Conservation (phyloP, 2,797 vertebrate genomes). For the Poeciliopsis presidionis region DNA sequence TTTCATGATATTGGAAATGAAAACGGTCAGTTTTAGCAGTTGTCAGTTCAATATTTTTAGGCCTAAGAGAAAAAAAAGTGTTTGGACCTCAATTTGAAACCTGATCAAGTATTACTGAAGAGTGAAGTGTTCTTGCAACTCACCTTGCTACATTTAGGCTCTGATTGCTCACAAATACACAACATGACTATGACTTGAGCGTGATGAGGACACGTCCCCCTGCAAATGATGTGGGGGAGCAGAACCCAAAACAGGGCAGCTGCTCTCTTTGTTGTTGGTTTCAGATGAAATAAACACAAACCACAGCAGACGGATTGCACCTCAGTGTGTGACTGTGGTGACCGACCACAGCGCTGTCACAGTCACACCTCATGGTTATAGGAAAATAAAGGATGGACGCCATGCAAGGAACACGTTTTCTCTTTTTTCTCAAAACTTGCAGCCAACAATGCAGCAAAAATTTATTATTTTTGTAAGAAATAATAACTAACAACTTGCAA, state of each 20-base stretch:
- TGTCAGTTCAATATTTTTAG: slow-evolving; percentile 2
- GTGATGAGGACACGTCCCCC: neutral
- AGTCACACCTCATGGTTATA: slow-evolving; percentile 35
- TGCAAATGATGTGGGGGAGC: slow-evolving; percentile 60
- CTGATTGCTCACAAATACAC: neutral
- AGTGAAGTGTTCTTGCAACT: neutral
- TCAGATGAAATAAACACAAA: slow-evolving; percentile 20
- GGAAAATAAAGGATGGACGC: slow-evolving; percentile 42
- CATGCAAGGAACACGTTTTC: slow-evolving; percentile 22
- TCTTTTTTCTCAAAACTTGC: slow-evolving; percentile 13
- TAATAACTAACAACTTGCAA: neutral
- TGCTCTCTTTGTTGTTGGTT: slow-evolving; percentile 46
- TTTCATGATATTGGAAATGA: slow-evolving; percentile 35
- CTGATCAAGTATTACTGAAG: neutral
- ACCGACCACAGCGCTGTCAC: slow-evolving; percentile 28
- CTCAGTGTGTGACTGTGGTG: slow-evolving; percentile 46
- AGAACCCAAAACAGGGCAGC: slow-evolving; percentile 20
- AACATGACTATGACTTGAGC: neutral
- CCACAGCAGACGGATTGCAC: slow-evolving; percentile 17
- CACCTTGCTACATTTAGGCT: neutral
- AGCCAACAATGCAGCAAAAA: neutral
- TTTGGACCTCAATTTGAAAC: neutral
- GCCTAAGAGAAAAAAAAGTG: neutral
- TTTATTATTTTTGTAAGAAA: neutral
- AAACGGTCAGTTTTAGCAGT: slow-evolving; percentile 4